phyloP scores from a whole-genome alignment of 2,888 invertebrate species.

The Cinara cedri region DNA sequence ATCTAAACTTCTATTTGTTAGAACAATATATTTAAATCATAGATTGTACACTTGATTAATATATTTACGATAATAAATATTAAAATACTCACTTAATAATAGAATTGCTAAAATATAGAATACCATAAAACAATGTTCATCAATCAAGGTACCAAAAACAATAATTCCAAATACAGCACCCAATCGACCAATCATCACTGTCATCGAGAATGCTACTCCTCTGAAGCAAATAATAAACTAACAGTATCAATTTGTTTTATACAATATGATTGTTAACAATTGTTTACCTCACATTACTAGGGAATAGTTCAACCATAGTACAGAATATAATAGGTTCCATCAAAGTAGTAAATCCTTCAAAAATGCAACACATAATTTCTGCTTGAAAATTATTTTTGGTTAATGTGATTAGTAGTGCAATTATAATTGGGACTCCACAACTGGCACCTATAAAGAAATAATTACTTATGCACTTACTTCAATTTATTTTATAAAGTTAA shows the following conservation, averaged over 20 bases:
- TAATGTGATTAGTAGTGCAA: neutral
- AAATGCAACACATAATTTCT: slow-evolving; percentile 66
- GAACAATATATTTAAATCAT: neutral
- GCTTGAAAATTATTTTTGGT: slow-evolving; percentile 22
- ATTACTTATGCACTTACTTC: too few relatives aligned
- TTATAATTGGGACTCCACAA: slow-evolving; percentile 31
- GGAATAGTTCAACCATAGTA: slow-evolving; percentile 69
- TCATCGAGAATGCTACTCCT: slow-evolving; percentile 69
- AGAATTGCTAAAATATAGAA: slow-evolving; percentile 27
- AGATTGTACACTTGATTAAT: neutral
- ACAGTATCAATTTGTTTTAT: neutral
- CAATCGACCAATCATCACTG: slow-evolving; percentile 68
- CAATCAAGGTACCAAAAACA: slow-evolving; percentile 68
- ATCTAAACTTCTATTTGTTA: neutral
- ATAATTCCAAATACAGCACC: slow-evolving; percentile 70
- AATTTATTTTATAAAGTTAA: too few relatives aligned
- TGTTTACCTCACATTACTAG: slow-evolving; percentile 68
- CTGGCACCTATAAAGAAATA: slow-evolving; percentile 17
- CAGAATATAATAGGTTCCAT: slow-evolving; percentile 70
- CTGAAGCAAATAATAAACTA: slow-evolving; percentile 61
- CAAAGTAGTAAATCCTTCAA: slow-evolving; percentile 70
- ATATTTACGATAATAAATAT: neutral
- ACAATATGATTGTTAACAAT: too few relatives aligned
- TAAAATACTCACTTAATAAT: neutral
- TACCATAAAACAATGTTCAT: slow-evolving; percentile 66